Evolutionary conservation across 2,888 invertebrate species (phyloP).

Genomic region (Andrena hattorfiana): DNA sequence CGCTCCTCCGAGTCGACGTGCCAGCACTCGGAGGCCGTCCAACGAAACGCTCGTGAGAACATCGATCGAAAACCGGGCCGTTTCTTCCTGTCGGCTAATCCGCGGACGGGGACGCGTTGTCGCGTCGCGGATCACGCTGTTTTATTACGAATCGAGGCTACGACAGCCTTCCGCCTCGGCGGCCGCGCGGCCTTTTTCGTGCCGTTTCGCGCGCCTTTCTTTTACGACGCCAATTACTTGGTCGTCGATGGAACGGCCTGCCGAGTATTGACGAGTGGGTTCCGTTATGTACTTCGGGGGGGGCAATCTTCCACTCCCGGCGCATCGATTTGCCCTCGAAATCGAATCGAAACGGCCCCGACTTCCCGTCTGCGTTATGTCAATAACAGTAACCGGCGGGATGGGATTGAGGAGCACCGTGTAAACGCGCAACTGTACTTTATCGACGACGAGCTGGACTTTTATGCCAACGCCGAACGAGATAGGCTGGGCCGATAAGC

Average conservation of each 20-base stretch:
- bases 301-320: slow-evolving; percentile 57
- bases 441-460: not conserved
- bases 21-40: not conserved
- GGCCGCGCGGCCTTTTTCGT: slow-evolving; percentile 44
- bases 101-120: slow-evolving; percentile 45
- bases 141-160: slow-evolving; percentile 61
- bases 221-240: slow-evolving; percentile 69
- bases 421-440: slow-evolving; percentile 16
- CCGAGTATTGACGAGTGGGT: slow-evolving; percentile 65
- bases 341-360: slow-evolving; percentile 60
- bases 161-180: not conserved
- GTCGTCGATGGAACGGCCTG: slow-evolving; percentile 61
- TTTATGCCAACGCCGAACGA: not conserved
- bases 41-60: slow-evolving; percentile 56
- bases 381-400: slow-evolving; percentile 46
- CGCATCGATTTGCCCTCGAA: slow-evolving; percentile 72
- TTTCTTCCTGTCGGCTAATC: slow-evolving; percentile 57
- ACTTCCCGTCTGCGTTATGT: slow-evolving; percentile 41
- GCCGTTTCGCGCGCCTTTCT: slow-evolving; percentile 57
- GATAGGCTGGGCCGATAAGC: too few species aligned
- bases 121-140: slow-evolving; percentile 42
- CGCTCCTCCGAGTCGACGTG: slow-evolving; percentile 38
- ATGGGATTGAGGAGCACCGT: slow-evolving; percentile 2
- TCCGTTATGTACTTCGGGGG: slow-evolving; percentile 61
- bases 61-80: slow-evolving; percentile 49